Percentiles rank a stretch among this genome's conserved stretches.
These are phyloP conservation scores for Drosophila prostipennis DNA, from an alignment of 2,888 invertebrate species.

Conservation along the genomic window DNA sequence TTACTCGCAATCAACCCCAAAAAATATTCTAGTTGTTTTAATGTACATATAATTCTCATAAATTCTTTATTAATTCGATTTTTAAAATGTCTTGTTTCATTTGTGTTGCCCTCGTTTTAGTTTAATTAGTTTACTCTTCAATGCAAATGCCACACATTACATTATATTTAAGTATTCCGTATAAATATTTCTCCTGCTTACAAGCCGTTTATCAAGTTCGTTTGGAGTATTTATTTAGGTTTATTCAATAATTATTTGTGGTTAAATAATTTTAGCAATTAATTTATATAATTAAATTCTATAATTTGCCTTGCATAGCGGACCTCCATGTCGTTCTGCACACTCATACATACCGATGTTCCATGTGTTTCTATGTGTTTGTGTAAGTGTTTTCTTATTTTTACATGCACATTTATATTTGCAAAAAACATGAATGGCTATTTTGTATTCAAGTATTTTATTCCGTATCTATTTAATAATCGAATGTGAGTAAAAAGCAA, in stretches of 20 bases:
- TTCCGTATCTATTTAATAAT: constrained; percentile 56
- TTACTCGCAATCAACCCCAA: not conserved
- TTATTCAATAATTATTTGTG: constrained; percentile 62
- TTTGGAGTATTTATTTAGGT: constrained; percentile 42
- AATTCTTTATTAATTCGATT: constrained; percentile 82
- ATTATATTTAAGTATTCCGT: constrained; percentile 63
- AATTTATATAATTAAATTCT: constrained; percentile 74
- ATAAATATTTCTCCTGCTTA: constrained; percentile 47
- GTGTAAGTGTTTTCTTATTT: constrained; percentile 48
- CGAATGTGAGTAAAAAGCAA: constrained; percentile 42
- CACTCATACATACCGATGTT: constrained; percentile 50
- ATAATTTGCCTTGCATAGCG: constrained; percentile 74
- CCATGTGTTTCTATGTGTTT: constrained; percentile 16
- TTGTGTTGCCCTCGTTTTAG: constrained; percentile 45
- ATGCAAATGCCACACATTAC: constrained; percentile 71
- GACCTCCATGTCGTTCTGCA: constrained; percentile 31
- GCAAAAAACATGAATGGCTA: constrained; percentile 76
- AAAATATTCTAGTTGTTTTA: constrained; percentile 24
- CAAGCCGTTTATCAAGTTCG: constrained; percentile 45
- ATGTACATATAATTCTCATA: constrained; percentile 81
- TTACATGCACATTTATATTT: constrained; percentile 77
- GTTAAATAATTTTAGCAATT: constrained; percentile 64
- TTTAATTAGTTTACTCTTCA: constrained; percentile 73
- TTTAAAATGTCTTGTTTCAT: constrained; percentile 75
- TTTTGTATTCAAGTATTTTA: constrained; percentile 63